phyloP scores from a whole-genome alignment of 2,113 vertebrate species.

The Tauraco erythrolophus region DNA sequence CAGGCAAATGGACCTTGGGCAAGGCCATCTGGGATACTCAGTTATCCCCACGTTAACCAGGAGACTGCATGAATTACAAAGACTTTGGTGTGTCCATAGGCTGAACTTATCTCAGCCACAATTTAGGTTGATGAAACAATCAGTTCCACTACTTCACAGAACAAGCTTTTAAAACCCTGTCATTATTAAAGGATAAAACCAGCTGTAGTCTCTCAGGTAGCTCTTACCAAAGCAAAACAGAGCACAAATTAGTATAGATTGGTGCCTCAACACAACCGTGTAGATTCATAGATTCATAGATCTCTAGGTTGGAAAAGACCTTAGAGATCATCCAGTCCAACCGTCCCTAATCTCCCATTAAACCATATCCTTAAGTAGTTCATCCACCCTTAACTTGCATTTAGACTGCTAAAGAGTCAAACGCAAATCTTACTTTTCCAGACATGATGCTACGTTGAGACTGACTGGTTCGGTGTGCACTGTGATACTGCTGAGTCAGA shows the following conservation, averaged over 20 bases:
- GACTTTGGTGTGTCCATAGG: background rate
- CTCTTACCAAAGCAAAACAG: background rate
- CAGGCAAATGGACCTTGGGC: background rate
- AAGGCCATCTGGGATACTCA: background rate
- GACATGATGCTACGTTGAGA: background rate
- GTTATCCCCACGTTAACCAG: background rate
- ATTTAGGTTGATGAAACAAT: background rate
- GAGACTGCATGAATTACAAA: background rate
- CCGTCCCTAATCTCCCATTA: no score
- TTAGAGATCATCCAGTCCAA: no score
- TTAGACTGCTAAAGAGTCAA: background rate
- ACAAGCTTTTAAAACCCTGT: background rate
- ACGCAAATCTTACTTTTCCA: background rate
- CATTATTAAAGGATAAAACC: background rate
- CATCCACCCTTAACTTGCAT: no score
- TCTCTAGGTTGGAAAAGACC: no score
- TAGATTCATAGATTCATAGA: no score
- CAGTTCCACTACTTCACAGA: background rate
- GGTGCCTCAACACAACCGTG: background rate
- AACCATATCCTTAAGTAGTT: no score
- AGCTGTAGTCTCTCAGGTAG: background rate
- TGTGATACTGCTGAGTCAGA: background rate
- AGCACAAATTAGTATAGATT: background rate
- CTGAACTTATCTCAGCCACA: background rate
- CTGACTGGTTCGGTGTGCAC: rapidly evolving